Evolutionary conservation across 2,888 invertebrate genomes (phyloP).

Genomic region (Byasa hedistus): DNA sequence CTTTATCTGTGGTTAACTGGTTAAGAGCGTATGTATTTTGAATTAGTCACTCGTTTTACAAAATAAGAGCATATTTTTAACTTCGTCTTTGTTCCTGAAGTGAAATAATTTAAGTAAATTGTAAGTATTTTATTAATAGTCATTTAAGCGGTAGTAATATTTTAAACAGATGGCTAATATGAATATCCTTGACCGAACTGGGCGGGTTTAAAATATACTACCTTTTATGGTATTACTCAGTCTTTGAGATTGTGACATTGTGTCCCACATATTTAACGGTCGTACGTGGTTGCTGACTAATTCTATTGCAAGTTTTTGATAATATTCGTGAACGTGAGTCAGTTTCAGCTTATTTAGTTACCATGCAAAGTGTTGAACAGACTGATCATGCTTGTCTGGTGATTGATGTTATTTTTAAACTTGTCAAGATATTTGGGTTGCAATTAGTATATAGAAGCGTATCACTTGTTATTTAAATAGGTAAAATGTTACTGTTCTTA

Average conservation of each 20-base stretch:
- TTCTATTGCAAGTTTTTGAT: slow-evolving; percentile 45
- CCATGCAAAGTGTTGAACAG: slow-evolving; percentile 44
- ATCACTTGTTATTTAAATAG: background rate
- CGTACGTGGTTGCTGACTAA: slow-evolving; percentile 33
- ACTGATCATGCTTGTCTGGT: slow-evolving; percentile 41
- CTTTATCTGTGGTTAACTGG: slow-evolving; percentile 12
- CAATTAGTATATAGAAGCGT: slow-evolving; percentile 47
- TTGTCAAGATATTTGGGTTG: slow-evolving; percentile 30
- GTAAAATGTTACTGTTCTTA: background rate
- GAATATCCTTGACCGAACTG: slow-evolving; percentile 35
- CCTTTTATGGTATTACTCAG: slow-evolving; percentile 61
- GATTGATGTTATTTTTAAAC: slow-evolving; percentile 27
- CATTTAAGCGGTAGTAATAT: background rate
- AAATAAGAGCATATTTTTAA: background rate
- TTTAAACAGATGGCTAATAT: slow-evolving; percentile 24
- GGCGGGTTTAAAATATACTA: slow-evolving; percentile 44
- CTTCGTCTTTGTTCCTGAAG: slow-evolving; percentile 4
- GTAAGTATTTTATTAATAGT: slow-evolving; percentile 10
- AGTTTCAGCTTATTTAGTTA: slow-evolving; percentile 47
- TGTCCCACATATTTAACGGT: slow-evolving; percentile 54
- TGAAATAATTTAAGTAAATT: slow-evolving; percentile 4
- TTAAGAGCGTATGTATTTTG: slow-evolving; percentile 19
- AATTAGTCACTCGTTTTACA: slow-evolving; percentile 20
- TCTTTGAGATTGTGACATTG: slow-evolving; percentile 39
- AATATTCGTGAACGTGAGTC: slow-evolving; percentile 50